Percentiles rank a stretch among this genome's conserved stretches.
phyloP scores from a whole-genome alignment of 2,888 invertebrate genomes.

The Rhabditophanes sp. region DNA sequence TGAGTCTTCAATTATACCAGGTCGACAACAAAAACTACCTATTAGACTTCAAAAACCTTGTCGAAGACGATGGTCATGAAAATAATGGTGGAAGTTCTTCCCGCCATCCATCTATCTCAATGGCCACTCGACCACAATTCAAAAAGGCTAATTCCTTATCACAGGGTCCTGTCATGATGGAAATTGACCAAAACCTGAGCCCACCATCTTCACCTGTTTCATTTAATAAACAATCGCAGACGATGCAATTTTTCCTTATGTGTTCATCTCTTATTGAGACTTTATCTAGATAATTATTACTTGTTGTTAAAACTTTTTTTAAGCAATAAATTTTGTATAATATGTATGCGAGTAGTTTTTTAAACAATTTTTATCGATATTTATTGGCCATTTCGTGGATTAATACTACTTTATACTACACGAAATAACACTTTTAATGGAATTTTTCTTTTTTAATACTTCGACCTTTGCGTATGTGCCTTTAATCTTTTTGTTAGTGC shows the following conservation, averaged over 20 bases:
- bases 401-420: neutral
- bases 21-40: conserved; percentile 94
- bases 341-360: conserved; percentile 3
- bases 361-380: neutral
- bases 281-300: conserved; percentile 56
- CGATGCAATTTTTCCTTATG: conserved; percentile 99
- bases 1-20: conserved; percentile 95
- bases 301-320: too few species aligned
- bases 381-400: neutral
- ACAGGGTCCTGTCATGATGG: neutral
- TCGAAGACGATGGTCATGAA: conserved; percentile 43
- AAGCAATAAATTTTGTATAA: too few species aligned
- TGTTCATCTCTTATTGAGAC: conserved; percentile 95
- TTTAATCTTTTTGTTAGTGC: too few species aligned
- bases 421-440: too few species aligned
- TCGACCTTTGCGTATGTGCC: too few species aligned
- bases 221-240: conserved; percentile 57
- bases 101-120: conserved; percentile 43
- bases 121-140: conserved; percentile 34
- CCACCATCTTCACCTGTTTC: conserved; percentile 31
- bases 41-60: conserved; percentile 80
- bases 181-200: neutral
- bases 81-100: conserved; percentile 22
- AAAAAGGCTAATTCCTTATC: conserved; percentile 29
- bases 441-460: too few species aligned